Evolutionary conservation across 2,888 invertebrate genomes (phyloP).

Genomic region (Syrphus vitripennis): DNA sequence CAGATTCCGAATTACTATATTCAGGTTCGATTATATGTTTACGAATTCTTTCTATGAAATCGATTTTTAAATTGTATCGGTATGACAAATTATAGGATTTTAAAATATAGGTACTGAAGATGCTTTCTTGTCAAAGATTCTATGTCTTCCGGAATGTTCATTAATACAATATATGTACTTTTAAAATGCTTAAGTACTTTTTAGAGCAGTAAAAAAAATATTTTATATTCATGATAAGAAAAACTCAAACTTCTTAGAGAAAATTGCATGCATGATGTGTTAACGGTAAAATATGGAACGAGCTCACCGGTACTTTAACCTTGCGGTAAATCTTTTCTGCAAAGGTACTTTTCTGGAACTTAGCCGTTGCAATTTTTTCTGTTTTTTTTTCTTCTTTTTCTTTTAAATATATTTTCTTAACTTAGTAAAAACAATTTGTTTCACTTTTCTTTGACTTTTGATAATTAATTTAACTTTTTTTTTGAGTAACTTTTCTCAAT

Average conservation of each 20-base stretch:
- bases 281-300: background rate
- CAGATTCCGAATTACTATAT: background rate
- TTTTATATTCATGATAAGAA: too few relatives aligned
- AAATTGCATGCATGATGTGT: background rate
- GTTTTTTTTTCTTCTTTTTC: background rate
- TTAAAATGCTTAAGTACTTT: too few relatives aligned
- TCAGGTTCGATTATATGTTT: background rate
- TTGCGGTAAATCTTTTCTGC: background rate
- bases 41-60: background rate
- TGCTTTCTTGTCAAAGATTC: background rate
- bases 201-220: too few relatives aligned
- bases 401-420: background rate
- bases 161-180: background rate
- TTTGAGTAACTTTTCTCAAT: too few relatives aligned
- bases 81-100: background rate
- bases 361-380: background rate
- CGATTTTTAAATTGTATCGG: background rate
- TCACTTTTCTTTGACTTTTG: too few relatives aligned
- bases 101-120: background rate
- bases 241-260: background rate
- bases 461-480: too few relatives aligned
- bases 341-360: background rate
- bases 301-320: background rate
- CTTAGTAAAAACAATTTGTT: too few relatives aligned
- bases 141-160: background rate